A percentile compares a stretch with the other conserved stretches of the same genome.
Conservation (phyloP, 2,888 invertebrate genomes). For the Drosophila fungiperda region DNA sequence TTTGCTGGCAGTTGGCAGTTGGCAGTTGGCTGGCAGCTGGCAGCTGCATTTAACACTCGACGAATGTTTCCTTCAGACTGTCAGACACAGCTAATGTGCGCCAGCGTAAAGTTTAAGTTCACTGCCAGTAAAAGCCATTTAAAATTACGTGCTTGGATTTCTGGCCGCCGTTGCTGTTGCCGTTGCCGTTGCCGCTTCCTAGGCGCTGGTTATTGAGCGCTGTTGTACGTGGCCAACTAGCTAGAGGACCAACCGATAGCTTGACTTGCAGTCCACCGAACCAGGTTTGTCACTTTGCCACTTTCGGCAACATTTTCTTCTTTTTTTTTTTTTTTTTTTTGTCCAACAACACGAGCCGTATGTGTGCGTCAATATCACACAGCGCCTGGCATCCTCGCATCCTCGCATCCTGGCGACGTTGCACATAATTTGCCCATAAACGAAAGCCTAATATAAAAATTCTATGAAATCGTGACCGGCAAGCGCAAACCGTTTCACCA, state of each 20-base stretch:
- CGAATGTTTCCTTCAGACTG: conserved; percentile 63
- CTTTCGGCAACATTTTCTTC: conserved; percentile 55
- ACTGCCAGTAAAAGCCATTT: conserved; percentile 83
- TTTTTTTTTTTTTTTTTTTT: background rate
- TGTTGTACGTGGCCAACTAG: conserved; percentile 70
- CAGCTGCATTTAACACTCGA: conserved; percentile 80
- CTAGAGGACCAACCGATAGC: conserved; percentile 10
- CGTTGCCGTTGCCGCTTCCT: conserved; percentile 32
- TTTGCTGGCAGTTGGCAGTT: conserved; percentile 35
- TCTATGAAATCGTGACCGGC: conserved; percentile 77
- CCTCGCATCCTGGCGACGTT: conserved; percentile 45
- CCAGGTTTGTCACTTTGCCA: conserved; percentile 77
- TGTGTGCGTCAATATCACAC: conserved; percentile 40
- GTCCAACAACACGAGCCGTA: conserved; percentile 31
- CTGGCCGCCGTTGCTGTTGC: conserved; percentile 40
- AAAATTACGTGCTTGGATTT: conserved; percentile 83
- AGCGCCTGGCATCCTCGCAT: background rate
- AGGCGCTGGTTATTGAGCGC: conserved; percentile 74
- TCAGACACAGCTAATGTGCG: conserved; percentile 74
- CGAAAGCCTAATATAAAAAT: conserved; percentile 82
- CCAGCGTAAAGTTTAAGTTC: conserved; percentile 79
- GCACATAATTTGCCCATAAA: conserved; percentile 83
- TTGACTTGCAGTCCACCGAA: conserved; percentile 21
- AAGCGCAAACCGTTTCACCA: conserved; percentile 59
- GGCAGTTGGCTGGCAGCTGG: conserved; percentile 46